These are phyloP conservation scores for Drosophila limbata DNA, from an alignment of 2,888 invertebrate genomes.

Conservation along the genomic window DNA sequence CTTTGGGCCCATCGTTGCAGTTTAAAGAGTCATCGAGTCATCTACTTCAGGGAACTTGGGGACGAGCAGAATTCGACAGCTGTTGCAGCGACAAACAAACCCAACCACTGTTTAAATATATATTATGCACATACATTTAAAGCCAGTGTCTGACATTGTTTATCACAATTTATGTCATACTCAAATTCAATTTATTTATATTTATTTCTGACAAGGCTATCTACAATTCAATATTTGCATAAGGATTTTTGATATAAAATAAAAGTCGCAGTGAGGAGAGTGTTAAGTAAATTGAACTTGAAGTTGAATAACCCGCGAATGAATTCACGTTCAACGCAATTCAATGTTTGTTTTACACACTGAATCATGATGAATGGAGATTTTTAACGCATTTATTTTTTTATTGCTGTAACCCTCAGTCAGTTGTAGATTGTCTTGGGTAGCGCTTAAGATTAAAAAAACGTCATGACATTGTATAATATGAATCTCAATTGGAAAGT, in stretches of 20 bases:
- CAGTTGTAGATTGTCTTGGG: slow-evolving; percentile 21
- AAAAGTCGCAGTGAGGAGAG: slow-evolving; percentile 26
- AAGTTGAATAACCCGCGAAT: slow-evolving; percentile 59
- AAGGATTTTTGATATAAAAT: slow-evolving; percentile 38
- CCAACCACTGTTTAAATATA: slow-evolving; percentile 11
- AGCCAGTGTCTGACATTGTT: slow-evolving; percentile 23
- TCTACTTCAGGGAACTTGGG: slow-evolving; percentile 18
- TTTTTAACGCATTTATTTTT: not conserved
- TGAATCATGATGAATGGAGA: slow-evolving; percentile 41
- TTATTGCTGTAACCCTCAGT: slow-evolving; percentile 21
- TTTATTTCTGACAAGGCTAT: slow-evolving; percentile 44
- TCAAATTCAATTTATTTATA: slow-evolving; percentile 27
- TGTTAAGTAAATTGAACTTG: slow-evolving; percentile 60
- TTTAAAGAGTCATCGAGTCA: slow-evolving; percentile 25
- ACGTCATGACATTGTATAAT: slow-evolving; percentile 1
- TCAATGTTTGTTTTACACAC: slow-evolving; percentile 38
- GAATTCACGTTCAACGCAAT: slow-evolving; percentile 48
- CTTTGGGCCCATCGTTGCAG: slow-evolving; percentile 14
- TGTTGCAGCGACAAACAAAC: slow-evolving; percentile 16
- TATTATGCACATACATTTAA: slow-evolving; percentile 23
- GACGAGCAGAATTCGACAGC: slow-evolving; percentile 22
- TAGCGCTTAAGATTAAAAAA: slow-evolving; percentile 6
- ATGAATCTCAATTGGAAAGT: not conserved
- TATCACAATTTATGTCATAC: slow-evolving; percentile 24
- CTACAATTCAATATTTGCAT: slow-evolving; percentile 25